Percentiles rank a stretch among this genome's conserved stretches.
These are phyloP conservation scores for Epinotia ramella DNA, from an alignment of 2,888 invertebrate genomes.

Conservation along the genomic window DNA sequence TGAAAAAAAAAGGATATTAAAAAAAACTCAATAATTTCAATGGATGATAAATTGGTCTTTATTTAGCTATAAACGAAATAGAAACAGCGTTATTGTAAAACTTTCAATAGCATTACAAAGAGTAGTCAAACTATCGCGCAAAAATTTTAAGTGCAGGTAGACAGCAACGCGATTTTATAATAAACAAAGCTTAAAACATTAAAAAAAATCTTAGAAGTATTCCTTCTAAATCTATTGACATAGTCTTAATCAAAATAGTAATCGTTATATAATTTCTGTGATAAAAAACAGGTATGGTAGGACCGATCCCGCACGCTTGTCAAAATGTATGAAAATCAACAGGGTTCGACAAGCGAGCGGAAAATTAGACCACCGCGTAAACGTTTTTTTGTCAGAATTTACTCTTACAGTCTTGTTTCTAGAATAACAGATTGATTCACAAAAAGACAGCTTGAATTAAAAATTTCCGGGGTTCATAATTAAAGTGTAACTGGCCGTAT, in stretches of 20 bases:
- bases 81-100: slow-evolving; percentile 55
- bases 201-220: background rate
- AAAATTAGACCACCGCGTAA: no score
- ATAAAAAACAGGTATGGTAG: background rate
- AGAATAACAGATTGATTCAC: no score
- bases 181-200: background rate
- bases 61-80: slow-evolving; percentile 73
- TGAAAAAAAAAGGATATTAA: background rate
- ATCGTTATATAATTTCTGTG: background rate
- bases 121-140: background rate
- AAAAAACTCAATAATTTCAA: slow-evolving; percentile 47
- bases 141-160: background rate
- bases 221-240: background rate
- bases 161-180: background rate
- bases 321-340: no score
- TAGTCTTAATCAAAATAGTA: background rate
- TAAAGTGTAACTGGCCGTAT: no score
- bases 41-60: slow-evolving; percentile 80
- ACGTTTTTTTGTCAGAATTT: no score
- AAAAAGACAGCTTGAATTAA: no score
- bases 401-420: no score
- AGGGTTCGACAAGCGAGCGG: no score
- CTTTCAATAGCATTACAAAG: slow-evolving; percentile 19
- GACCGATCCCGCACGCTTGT: background rate
- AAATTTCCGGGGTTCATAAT: no score